Base-by-base conservation (phyloP, 2,113 vertebrate species). In the Pseudopipra pipra region DNA sequence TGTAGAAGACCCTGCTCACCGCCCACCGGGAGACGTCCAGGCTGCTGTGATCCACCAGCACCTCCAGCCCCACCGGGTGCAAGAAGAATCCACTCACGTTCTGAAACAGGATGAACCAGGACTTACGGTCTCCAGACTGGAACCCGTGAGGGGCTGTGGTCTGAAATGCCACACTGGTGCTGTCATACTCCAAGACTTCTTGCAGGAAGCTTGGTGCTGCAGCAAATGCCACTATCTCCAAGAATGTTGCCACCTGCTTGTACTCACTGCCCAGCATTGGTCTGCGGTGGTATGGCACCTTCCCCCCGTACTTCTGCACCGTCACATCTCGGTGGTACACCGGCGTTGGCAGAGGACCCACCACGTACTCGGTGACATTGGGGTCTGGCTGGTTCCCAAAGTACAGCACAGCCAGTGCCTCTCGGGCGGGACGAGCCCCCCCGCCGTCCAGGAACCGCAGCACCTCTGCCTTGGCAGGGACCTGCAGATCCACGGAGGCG, bases 331-430 rank as follows among this genome's bases (percentile, higher is more conserved):
- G 86, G 89, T 98, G 49, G 41, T 95, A 85, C 7, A 14, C 80
- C 47, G 17, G 28, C 54, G 17, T 31, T 20, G 54, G 54, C 54
- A 31, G 54, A 30, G 47, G 47, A 47, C 47, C 47, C 47, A 47
- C 47, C 47, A 47, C 47, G 47, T 47, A 47, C 47, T 47, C 47
- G 47, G 47, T 47, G 47, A 47, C 47, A 11, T 47, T 47, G 87
- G 98, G 98, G 23, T 95, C 54, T 2, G 94, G 47, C 9, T 61
- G 74, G 14, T 91, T 41, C 2, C 99, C 99, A 47, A 98, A 95
- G 95, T 98, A 98, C n/a, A 99, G 97, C 88, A 99, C 98, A 8
- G 97, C 99, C 43, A 98, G 97, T 0, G 99, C 99, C 79, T 98
- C 97, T 11, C 98, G 97, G 9, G 8, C 8, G 0, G 99, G 99